These are phyloP conservation scores for Lagenorhynchus albirostris DNA, from an alignment of 2,113 vertebrate species.

Conservation along the genomic window DNA sequence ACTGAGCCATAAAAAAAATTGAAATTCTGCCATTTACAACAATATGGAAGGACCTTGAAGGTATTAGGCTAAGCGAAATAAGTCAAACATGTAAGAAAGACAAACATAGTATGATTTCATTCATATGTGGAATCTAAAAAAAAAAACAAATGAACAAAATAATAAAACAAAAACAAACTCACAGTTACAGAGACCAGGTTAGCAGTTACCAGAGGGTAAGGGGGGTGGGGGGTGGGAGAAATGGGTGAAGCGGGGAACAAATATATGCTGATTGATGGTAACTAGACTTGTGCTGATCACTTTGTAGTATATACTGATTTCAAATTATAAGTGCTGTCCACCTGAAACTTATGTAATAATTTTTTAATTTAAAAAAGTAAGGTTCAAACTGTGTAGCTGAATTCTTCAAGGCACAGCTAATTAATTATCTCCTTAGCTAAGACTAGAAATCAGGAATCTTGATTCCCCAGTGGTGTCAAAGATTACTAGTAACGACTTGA, in stretches of 20 bases:
- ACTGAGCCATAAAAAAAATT: not conserved
- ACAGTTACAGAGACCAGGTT: not conserved
- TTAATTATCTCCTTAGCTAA: not conserved
- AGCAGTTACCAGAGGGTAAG: not conserved
- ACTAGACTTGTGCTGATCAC: not conserved
- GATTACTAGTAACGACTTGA: not conserved
- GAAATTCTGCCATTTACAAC: not conserved
- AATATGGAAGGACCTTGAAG: not conserved
- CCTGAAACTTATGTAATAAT: not conserved
- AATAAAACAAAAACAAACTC: not conserved
- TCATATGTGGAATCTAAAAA: not conserved
- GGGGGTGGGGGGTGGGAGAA: rapidly evolving
- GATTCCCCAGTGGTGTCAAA: not conserved
- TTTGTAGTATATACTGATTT: too few relatives aligned
- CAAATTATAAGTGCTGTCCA: not conserved
- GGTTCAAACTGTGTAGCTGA: not conserved
- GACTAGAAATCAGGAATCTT: not conserved
- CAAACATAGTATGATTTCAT: not conserved
- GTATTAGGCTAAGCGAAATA: not conserved
- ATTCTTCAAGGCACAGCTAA: not conserved
- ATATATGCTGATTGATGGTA: not conserved
- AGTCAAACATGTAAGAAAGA: not conserved
- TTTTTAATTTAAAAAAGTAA: not conserved
- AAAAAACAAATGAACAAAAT: not conserved
- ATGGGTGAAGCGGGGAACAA: too few relatives aligned